Evolutionary conservation across 2,113 vertebrate genomes (phyloP).

Genomic region (Phyllostomus hastatus): DNA sequence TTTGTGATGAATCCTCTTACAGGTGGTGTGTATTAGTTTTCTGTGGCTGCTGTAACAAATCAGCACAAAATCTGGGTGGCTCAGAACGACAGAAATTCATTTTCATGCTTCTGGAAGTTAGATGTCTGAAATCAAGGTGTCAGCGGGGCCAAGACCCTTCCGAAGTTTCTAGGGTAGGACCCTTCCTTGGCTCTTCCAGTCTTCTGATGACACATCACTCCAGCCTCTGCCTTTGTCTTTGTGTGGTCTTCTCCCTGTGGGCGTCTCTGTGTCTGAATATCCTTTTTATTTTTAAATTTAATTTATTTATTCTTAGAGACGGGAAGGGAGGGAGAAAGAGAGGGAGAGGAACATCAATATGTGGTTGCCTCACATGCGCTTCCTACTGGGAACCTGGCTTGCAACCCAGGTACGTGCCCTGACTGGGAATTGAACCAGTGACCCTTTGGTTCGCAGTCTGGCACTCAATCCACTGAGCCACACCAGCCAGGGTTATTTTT

Average conservation of each 20-base stretch:
- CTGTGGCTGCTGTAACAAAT: neutral
- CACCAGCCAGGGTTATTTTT: no score
- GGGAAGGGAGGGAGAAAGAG: no score
- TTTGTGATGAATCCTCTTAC: neutral
- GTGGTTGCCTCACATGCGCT: no score
- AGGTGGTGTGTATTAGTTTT: neutral
- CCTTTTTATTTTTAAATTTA: neutral
- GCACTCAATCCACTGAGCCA: no score
- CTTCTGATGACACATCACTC: neutral
- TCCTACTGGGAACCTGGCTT: no score
- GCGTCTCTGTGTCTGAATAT: neutral
- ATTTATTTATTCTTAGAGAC: no score
- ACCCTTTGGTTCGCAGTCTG: no score
- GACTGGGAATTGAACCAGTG: no score
- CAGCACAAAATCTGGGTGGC: no score
- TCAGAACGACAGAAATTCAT: neutral
- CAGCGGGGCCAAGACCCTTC: neutral
- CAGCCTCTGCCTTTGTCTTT: neutral
- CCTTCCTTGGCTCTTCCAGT: neutral
- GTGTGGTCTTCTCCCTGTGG: rapidly evolving
- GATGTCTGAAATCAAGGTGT: neutral
- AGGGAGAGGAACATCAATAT: no score
- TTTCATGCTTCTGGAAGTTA: neutral
- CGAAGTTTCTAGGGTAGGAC: neutral
- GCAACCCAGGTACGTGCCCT: no score